Conservation (phyloP, 2,888 invertebrate genomes). For the Lithophane leautieri region DNA sequence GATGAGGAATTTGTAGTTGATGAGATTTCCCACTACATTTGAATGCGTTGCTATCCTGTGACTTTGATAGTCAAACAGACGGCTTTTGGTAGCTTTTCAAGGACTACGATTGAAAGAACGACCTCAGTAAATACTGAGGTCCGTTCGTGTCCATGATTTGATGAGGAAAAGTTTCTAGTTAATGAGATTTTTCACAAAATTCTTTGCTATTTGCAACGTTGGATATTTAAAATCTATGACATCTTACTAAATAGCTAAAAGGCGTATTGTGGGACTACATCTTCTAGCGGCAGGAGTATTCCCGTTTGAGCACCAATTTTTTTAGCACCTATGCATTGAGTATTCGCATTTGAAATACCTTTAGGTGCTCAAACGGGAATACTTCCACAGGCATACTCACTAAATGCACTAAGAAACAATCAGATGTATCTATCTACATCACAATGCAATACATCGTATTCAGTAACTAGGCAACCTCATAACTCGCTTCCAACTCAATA, state of each 20-base stretch:
- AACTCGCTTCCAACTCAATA: slow-evolving; percentile 13
- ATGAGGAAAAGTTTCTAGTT: background rate
- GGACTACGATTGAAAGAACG: background rate
- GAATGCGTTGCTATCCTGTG: background rate
- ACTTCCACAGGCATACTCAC: too few species aligned
- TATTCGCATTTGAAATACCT: too few species aligned
- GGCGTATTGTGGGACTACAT: too few species aligned
- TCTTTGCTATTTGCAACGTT: background rate
- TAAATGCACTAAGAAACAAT: background rate
- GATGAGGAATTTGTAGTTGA: too few species aligned
- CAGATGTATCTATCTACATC: background rate
- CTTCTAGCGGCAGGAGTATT: background rate
- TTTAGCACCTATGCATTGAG: too few species aligned
- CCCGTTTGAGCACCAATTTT: too few species aligned
- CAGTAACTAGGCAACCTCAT: slow-evolving; percentile 16
- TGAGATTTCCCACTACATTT: too few species aligned
- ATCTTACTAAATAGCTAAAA: background rate
- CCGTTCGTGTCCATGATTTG: too few species aligned
- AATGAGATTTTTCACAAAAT: too few species aligned
- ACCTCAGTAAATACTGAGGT: too few species aligned
- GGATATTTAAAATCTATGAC: background rate
- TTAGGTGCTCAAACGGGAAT: too few species aligned
- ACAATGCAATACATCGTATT: slow-evolving; percentile 2
- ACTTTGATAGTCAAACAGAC: background rate
- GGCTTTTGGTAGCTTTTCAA: background rate